These are phyloP conservation scores for Phyllotreta striolata DNA, from an alignment of 2,888 invertebrate genomes.

Conservation along the genomic window DNA sequence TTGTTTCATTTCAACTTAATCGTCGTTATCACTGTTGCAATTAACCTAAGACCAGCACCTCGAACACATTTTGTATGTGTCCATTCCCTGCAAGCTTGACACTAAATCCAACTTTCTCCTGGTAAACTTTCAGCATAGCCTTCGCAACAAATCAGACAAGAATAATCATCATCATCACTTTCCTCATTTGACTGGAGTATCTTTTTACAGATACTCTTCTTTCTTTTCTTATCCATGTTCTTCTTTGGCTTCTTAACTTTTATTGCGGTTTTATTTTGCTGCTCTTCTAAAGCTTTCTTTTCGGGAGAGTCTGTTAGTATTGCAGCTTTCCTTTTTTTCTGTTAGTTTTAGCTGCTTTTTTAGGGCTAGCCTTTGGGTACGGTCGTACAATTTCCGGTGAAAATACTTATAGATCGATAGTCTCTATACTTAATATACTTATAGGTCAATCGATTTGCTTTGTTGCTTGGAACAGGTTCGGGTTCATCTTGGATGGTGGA, in stretches of 20 bases:
- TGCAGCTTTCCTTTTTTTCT: slow-evolving; percentile 1
- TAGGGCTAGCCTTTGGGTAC: slow-evolving; percentile 12
- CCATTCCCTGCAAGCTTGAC: too few relatives aligned
- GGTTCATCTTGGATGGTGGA: slow-evolving; percentile 21
- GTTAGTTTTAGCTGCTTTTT: background rate
- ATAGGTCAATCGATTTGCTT: too few relatives aligned
- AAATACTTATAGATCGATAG: too few relatives aligned
- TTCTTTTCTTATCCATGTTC: too few relatives aligned
- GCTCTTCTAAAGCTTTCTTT: slow-evolving; percentile 18
- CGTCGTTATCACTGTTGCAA: too few relatives aligned
- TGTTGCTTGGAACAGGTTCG: slow-evolving; percentile 22
- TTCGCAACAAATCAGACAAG: slow-evolving; percentile 17
- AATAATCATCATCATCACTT: slow-evolving; percentile 19
- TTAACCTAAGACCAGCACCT: background rate
- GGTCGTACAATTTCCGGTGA: slow-evolving; percentile 18
- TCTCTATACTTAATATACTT: too few relatives aligned
- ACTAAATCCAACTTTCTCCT: slow-evolving; percentile 20
- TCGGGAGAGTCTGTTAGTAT: background rate
- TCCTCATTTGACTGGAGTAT: slow-evolving; percentile 21
- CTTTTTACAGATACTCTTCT: too few relatives aligned
- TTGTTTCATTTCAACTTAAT: too few relatives aligned
- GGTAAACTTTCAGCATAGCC: slow-evolving; percentile 19
- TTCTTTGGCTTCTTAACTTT: slow-evolving; percentile 4
- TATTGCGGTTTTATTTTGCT: slow-evolving; percentile 10
- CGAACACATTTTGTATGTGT: slow-evolving; percentile 10